These are phyloP conservation scores for Helicoverpa armigera DNA, from an alignment of 1,140 invertebrate genomes.

Conservation along the genomic window DNA sequence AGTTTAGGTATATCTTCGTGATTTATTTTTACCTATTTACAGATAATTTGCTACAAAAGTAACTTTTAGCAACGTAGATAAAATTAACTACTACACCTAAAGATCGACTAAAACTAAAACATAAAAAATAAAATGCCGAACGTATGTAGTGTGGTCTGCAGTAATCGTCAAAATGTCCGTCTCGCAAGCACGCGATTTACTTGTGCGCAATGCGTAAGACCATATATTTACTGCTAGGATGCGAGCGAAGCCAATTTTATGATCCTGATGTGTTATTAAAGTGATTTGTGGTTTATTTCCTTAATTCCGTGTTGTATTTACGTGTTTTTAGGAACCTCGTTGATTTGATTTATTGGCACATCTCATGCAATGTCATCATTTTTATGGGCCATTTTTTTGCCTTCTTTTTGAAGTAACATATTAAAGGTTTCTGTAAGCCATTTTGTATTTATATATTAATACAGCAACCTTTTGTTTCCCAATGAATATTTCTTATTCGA, in stretches of 20 bases:
- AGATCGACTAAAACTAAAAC: not conserved
- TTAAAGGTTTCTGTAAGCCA: too few species aligned
- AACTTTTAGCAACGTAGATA: too few species aligned
- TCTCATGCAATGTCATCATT: not conserved
- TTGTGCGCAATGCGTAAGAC: constrained; percentile 27
- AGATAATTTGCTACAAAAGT: too few species aligned
- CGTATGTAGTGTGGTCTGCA: constrained; percentile 8
- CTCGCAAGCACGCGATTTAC: constrained; percentile 3
- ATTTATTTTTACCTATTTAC: too few species aligned
- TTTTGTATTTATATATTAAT: too few species aligned
- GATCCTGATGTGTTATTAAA: constrained; percentile 18
- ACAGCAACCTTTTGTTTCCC: too few species aligned
- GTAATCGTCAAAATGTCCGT: not conserved
- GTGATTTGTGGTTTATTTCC: constrained; percentile 11
- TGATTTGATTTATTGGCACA: not conserved
- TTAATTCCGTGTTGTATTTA: constrained; percentile 5
- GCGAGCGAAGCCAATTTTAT: constrained; percentile 19
- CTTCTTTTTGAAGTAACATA: too few species aligned
- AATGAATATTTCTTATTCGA: too few species aligned
- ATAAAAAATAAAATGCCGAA: not conserved
- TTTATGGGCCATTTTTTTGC: not conserved
- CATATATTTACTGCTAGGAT: constrained; percentile 10
- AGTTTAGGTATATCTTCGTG: too few species aligned
- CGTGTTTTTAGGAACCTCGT: not conserved
- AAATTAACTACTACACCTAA: too few species aligned